phyloP scores from a whole-genome alignment of 2,888 invertebrate species.

The Megaustenia siamemsis region DNA sequence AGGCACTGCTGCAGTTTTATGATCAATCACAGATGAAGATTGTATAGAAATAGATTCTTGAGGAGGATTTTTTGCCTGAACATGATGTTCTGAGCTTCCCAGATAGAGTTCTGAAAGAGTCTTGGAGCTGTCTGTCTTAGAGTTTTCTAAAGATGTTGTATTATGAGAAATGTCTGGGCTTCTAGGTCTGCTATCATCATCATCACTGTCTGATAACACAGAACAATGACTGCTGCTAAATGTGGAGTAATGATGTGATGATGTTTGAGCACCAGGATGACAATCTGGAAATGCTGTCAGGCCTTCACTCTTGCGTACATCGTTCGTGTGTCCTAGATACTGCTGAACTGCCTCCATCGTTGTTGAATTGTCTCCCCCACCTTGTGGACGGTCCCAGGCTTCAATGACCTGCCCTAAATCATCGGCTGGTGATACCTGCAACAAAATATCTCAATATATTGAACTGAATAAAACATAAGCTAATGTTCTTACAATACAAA shows the following conservation, averaged over 20 bases:
- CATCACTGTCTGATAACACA: conserved; percentile 22
- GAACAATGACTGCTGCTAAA: background rate
- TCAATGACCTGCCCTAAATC: background rate
- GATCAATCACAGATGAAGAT: no score
- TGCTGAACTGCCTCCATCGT: background rate
- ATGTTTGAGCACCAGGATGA: background rate
- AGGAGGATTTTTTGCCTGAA: background rate
- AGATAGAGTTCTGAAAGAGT: background rate
- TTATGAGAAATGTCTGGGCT: background rate
- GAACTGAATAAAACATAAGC: no score
- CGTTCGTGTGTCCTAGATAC: background rate
- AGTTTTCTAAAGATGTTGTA: background rate
- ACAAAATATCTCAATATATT: background rate
- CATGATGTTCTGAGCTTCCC: background rate
- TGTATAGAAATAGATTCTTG: no score
- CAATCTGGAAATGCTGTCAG: background rate
- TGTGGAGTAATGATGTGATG: background rate
- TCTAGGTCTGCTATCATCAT: background rate
- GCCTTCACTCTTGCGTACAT: background rate
- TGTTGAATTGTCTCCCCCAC: background rate
- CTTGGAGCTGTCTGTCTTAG: background rate
- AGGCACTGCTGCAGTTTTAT: no score
- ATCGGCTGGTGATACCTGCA: background rate
- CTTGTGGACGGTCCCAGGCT: background rate
- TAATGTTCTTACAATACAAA: no score